Evolutionary conservation across 2,113 vertebrate species (phyloP).

Genomic region (Mirza zaza): DNA sequence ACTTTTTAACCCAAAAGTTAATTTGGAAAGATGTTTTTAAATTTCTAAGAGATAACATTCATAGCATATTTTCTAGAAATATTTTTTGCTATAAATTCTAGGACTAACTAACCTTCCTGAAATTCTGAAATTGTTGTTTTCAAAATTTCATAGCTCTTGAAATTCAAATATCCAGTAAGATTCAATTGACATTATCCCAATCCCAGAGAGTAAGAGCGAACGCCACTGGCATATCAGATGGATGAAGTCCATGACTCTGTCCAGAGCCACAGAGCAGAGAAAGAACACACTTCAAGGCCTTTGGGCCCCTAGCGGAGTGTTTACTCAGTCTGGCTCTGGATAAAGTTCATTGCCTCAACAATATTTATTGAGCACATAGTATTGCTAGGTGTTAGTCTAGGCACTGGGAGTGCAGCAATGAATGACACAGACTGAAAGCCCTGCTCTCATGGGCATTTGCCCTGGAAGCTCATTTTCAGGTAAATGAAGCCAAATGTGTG

Average conservation of each 20-base stretch:
- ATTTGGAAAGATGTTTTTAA: not conserved
- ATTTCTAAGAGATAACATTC: not conserved
- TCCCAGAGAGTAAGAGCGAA: not conserved
- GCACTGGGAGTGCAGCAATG: not conserved
- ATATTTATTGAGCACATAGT: not conserved
- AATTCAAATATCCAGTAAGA: not conserved
- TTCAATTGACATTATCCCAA: not conserved
- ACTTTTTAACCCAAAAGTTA: not conserved
- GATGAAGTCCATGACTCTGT: not conserved
- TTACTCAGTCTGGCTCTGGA: not conserved
- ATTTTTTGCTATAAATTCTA: not conserved
- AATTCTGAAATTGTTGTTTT: not conserved
- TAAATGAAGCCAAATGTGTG: not conserved
- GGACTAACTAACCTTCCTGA: not conserved
- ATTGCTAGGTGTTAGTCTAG: not conserved
- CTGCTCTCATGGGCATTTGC: not conserved
- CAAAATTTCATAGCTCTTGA: not conserved
- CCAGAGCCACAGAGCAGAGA: not conserved
- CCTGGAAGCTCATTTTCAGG: not conserved
- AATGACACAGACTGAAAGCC: not conserved
- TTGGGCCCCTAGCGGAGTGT: not conserved
- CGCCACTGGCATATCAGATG: too few relatives aligned
- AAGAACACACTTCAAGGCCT: not conserved
- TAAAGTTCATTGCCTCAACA: not conserved
- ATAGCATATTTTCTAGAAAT: slow-evolving; percentile 23